Percentiles rank a stretch among this genome's conserved stretches.
Conservation (phyloP, 2,797 vertebrate species). For the Peromyscus attwateri region DNA sequence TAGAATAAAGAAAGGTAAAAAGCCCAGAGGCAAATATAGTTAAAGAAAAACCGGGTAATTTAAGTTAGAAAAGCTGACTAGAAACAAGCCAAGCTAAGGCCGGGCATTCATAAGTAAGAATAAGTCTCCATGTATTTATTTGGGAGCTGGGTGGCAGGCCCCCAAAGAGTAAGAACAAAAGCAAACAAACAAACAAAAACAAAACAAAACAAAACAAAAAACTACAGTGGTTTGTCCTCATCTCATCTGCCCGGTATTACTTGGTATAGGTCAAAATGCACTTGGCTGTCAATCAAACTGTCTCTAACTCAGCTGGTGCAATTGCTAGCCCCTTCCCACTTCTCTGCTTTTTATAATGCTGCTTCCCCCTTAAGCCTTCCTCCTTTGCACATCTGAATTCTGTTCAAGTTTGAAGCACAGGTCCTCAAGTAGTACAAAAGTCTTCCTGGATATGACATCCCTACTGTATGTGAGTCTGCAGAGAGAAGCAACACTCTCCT, state of each 20-base stretch:
- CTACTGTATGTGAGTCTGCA: not conserved
- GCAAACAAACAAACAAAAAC: too few species aligned
- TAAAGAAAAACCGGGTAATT: not conserved
- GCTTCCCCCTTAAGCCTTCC: not conserved
- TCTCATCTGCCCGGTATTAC: not conserved
- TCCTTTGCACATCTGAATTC: conserved; percentile 1
- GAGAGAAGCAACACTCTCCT: not conserved
- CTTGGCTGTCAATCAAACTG: not conserved
- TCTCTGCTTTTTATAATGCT: not conserved
- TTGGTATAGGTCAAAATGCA: not conserved
- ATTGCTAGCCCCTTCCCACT: not conserved
- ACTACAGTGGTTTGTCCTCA: not conserved
- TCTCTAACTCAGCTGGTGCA: not conserved
- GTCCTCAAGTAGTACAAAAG: not conserved
- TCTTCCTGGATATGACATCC: not conserved
- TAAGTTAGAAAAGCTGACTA: not conserved
- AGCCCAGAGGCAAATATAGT: not conserved
- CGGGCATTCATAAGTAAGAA: too few species aligned
- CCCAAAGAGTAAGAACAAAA: not conserved
- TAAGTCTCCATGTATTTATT: too few species aligned
- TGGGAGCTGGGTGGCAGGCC: too few species aligned
- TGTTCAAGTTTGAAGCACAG: conserved; percentile 30
- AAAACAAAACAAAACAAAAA: too few species aligned
- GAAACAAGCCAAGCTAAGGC: not conserved
- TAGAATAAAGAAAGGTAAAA: not conserved